These are phyloP conservation scores for Parapsyche elsis DNA, from an alignment of 1,140 invertebrate species.

Conservation along the genomic window DNA sequence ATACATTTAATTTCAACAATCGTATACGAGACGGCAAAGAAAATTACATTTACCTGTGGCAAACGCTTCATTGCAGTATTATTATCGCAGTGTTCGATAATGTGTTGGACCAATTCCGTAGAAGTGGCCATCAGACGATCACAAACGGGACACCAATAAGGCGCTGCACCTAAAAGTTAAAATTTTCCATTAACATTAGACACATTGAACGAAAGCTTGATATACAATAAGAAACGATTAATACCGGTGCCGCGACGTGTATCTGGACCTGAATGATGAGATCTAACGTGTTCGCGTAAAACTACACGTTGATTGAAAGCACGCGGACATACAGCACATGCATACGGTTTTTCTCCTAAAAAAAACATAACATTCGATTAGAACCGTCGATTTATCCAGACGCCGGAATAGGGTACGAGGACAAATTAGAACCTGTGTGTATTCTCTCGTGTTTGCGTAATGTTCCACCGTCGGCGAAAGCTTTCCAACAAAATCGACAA, in stretches of 20 bases:
- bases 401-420: slow-evolving; percentile 11
- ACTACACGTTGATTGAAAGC: slow-evolving; percentile 88
- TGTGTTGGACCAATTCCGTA: slow-evolving; percentile 79
- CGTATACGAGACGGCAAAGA: neutral
- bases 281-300: slow-evolving; percentile 82
- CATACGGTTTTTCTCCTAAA: slow-evolving; percentile 90
- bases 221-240: slow-evolving; percentile 10
- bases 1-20: neutral
- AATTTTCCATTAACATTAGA: neutral
- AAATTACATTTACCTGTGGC: slow-evolving; percentile 69
- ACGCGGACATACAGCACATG: slow-evolving; percentile 91
- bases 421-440: slow-evolving; percentile 76
- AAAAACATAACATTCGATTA: neutral
- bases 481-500: slow-evolving; percentile 98
- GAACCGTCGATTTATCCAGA: neutral
- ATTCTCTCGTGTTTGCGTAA: slow-evolving; percentile 97
- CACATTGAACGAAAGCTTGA: neutral
- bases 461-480: slow-evolving; percentile 98
- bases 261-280: slow-evolving; percentile 84
- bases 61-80: slow-evolving; percentile 83
- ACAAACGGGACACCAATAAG: slow-evolving; percentile 81
- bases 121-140: slow-evolving; percentile 74
- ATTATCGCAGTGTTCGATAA: slow-evolving; percentile 84
- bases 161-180: slow-evolving; percentile 61
- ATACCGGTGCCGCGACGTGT: slow-evolving; percentile 66